Evolutionary conservation across 2,797 vertebrate species (phyloP).

Genomic region (Urosaurus nigricauda): DNA sequence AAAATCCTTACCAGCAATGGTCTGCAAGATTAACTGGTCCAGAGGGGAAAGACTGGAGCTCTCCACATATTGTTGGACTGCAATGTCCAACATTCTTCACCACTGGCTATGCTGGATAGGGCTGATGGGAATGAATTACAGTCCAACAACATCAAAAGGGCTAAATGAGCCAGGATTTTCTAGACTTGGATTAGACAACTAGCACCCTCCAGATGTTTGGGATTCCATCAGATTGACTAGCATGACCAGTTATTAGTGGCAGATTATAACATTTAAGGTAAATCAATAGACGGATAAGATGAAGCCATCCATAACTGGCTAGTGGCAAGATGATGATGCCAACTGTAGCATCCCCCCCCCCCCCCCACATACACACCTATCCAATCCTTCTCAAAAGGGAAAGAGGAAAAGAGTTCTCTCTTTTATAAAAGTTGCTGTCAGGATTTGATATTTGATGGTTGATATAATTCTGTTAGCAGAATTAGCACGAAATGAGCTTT

Average conservation of each 20-base stretch:
- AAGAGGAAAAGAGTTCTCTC: not conserved
- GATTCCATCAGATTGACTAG: too few species aligned
- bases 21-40: not conserved
- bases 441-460: not conserved
- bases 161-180: not conserved
- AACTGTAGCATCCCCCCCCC: too few species aligned
- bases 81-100: not conserved
- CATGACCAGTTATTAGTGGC: too few species aligned
- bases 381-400: too few species aligned
- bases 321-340: too few species aligned
- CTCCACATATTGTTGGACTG: not conserved
- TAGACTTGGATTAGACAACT: not conserved
- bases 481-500: not conserved
- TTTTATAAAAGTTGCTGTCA: not conserved
- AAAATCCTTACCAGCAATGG: conserved; percentile 6
- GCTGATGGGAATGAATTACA: too few species aligned
- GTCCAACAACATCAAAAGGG: too few species aligned
- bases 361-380: too few species aligned
- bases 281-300: too few species aligned
- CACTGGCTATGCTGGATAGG: too few species aligned
- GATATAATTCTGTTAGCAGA: not conserved
- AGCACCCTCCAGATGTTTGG: not conserved
- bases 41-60: not conserved
- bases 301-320: too few species aligned
- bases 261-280: too few species aligned